Evolutionary conservation across 2,113 vertebrate genomes (phyloP).

Genomic region (Oxyura jamaicensis): DNA sequence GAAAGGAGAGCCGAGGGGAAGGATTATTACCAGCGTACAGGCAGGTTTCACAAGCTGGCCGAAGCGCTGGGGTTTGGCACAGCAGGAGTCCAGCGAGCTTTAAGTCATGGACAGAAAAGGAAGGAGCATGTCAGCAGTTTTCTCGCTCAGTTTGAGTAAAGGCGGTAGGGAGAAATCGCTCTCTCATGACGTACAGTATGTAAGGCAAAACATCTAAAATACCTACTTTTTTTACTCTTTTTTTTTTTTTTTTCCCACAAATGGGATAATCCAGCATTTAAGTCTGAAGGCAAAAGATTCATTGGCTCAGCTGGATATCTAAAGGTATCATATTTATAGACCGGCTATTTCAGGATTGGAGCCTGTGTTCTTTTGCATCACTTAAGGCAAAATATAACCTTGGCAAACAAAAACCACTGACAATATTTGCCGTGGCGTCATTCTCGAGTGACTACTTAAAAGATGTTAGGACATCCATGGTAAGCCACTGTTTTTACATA

Average conservation of each 20-base stretch:
- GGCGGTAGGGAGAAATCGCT: background rate
- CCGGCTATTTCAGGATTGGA: constrained; percentile 64
- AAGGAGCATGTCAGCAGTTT: background rate
- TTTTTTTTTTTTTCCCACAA: background rate
- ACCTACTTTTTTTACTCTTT: background rate
- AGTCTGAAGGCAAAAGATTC: constrained; percentile 33
- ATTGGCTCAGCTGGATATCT: constrained; percentile 52
- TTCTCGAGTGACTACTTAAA: constrained; percentile 69
- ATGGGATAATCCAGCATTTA: constrained; percentile 32
- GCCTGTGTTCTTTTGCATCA: constrained; percentile 68
- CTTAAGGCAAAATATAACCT: constrained; percentile 75
- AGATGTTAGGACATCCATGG: constrained; percentile 52
- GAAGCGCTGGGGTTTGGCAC: background rate
- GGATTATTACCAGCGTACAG: background rate
- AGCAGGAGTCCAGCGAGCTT: background rate
- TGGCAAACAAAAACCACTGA: constrained; percentile 76
- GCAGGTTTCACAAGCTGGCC: background rate
- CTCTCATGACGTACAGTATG: background rate
- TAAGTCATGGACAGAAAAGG: background rate
- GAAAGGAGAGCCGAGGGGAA: background rate
- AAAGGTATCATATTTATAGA: constrained; percentile 70
- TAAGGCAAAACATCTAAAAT: background rate
- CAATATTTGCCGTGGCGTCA: constrained; percentile 70
- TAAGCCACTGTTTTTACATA: constrained; percentile 70
- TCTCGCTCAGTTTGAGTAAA: background rate